Percentiles rank a stretch among this genome's conserved stretches.
Evolutionary conservation across 2,888 invertebrate species (phyloP).

Genomic region (Coenonympha arcania): DNA sequence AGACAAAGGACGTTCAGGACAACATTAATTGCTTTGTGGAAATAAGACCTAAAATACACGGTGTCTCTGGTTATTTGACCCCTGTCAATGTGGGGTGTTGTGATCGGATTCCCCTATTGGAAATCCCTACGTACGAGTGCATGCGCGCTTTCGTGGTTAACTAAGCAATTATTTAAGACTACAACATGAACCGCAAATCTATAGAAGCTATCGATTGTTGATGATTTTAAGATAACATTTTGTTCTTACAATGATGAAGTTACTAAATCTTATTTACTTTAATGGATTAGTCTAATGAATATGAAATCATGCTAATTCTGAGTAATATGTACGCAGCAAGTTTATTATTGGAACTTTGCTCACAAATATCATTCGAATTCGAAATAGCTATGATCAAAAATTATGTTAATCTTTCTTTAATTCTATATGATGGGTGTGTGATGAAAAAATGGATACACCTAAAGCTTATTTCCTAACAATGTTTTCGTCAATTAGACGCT

Average conservation of each 20-base stretch:
- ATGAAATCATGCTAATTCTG: not conserved
- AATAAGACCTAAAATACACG: conserved; percentile 12
- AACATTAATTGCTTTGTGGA: conserved; percentile 6
- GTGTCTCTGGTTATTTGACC: conserved; percentile 51
- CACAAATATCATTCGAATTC: not conserved
- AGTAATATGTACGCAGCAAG: not conserved
- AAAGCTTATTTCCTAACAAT: conserved; percentile 15
- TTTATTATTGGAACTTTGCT: not conserved
- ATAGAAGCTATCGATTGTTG: no score
- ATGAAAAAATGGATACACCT: not conserved
- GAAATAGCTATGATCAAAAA: not conserved
- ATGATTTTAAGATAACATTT: no score
- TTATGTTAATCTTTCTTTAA: not conserved
- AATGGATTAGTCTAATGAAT: not conserved
- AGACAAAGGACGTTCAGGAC: not conserved
- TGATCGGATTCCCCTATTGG: conserved; percentile 58
- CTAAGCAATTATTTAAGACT: conserved; percentile 46
- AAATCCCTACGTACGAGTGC: conserved; percentile 47
- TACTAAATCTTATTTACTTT: not conserved
- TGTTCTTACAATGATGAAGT: no score
- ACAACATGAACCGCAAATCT: conserved; percentile 21
- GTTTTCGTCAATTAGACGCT: conserved; percentile 27
- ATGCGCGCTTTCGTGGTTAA: conserved; percentile 49
- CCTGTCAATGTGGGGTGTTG: conserved; percentile 54
- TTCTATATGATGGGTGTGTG: no score